Percentiles rank a stretch among this genome's conserved stretches.
phyloP scores from a whole-genome alignment of 1,140 invertebrate genomes.

The Microplitis mediator region DNA sequence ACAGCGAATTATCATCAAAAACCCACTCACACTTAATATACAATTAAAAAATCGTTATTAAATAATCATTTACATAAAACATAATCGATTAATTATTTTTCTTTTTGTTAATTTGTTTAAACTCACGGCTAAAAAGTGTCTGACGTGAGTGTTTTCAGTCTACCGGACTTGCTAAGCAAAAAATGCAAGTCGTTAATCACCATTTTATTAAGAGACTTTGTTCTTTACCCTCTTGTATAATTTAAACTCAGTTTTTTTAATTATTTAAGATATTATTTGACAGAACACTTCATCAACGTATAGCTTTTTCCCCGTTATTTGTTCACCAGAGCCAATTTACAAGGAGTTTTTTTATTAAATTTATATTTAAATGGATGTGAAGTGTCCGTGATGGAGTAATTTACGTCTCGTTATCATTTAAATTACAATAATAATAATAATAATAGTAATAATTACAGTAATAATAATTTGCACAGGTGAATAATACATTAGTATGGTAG shows the following conservation, averaged over 20 bases:
- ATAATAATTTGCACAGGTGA: neutral
- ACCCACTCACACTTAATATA: neutral
- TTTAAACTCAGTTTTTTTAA: neutral
- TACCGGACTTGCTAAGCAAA: constrained; percentile 20
- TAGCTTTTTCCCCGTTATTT: neutral
- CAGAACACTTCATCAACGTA: neutral
- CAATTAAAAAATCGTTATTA: neutral
- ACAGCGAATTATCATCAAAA: constrained; percentile 18
- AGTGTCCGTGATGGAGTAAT: neutral
- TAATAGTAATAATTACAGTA: no score
- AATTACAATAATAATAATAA: no score
- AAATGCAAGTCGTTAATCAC: constrained; percentile 18
- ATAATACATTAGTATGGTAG: constrained; percentile 9
- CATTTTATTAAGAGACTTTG: neutral
- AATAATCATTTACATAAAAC: constrained; percentile 10
- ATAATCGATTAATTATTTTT: constrained; percentile 1
- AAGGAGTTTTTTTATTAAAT: neutral
- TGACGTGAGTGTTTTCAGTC: constrained; percentile 19
- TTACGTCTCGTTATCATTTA: neutral
- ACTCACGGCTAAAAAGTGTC: constrained; percentile 13
- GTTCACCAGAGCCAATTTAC: neutral
- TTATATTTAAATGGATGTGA: neutral
- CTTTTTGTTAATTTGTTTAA: constrained; percentile 28
- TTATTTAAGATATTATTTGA: neutral
- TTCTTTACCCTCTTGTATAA: neutral